Evolutionary conservation across 2,113 vertebrate species (phyloP), one percentile per base, ranked within the genome.

Genomic region (Mustela lutreola): DNA sequence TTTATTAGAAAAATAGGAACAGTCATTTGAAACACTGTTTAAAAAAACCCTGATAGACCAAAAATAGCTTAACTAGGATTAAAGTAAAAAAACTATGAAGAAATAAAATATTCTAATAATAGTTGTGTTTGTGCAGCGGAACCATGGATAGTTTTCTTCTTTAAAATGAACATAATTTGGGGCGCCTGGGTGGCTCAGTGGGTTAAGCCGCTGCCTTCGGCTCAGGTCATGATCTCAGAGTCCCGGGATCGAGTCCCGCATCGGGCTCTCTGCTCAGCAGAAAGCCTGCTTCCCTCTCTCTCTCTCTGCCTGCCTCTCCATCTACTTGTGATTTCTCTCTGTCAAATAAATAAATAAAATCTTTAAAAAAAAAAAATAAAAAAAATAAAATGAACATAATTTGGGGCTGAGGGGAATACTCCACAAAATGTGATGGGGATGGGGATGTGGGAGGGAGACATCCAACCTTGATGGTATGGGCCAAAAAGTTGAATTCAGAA

Each of bases 41-140:
- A 73, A 58, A 71, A 86, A 70, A n/a, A 70, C 53, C 16, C 53
- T 56, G 1, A 11, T 7, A 60, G 12, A 75, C 14, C 53, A 93
- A 67, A 87, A 94, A 82, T 7, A 85, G n/a, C 24, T 2, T 12
- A 26, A 70, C 4, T 84, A 84, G 4, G 24, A 95, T 60, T 85
- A 65, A 67, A 50, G 8, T 45, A 31, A 96, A 39, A 45, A 79
- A 50, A 93, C 31, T 60, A 56, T 50, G 11, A 95, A 86, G 18
- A 95, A 92, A 96, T n/a, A 65, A 86, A 96, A 70, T 62, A 93
- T 36, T 91, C 83, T 85, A 95, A 33, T 75, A 84, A 88, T n/a
- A 86, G 6, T 7, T 89, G 63, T 92, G 21, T 70, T 33, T 78
- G 18, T 18, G 14, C 70, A 45, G 53, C 36, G 1, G 21, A 36